Evolutionary conservation across 2,797 vertebrate species (phyloP).

Genomic region (Eleutherodactylus coqui): DNA sequence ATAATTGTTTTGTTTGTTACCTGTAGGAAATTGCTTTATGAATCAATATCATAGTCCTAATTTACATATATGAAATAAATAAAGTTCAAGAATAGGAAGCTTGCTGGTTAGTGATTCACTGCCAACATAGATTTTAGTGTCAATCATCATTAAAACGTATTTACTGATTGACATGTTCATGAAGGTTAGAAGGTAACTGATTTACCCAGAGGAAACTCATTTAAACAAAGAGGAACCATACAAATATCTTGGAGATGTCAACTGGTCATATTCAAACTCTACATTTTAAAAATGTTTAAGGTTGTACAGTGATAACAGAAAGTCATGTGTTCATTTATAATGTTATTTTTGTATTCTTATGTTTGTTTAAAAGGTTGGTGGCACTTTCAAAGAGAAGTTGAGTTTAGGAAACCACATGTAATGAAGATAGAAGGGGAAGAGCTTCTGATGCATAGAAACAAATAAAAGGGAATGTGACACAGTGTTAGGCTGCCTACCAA

Average conservation of each 20-base stretch:
- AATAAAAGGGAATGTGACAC: too few relatives aligned
- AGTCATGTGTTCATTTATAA: too few relatives aligned
- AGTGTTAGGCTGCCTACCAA: too few relatives aligned
- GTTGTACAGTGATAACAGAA: too few relatives aligned
- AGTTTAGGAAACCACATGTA: too few relatives aligned
- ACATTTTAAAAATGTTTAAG: background rate
- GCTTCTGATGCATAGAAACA: too few relatives aligned
- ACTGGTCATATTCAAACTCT: background rate
- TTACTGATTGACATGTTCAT: background rate
- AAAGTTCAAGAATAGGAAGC: background rate
- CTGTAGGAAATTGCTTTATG: background rate
- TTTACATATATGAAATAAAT: background rate
- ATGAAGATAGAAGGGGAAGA: too few relatives aligned
- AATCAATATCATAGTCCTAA: background rate
- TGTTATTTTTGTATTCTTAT: too few relatives aligned
- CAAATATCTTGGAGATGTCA: background rate
- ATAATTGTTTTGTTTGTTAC: background rate
- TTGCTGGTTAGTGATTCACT: background rate
- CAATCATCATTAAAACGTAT: background rate
- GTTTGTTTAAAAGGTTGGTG: too few relatives aligned
- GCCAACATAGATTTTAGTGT: background rate
- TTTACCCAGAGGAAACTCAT: background rate
- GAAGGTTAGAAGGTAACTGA: background rate
- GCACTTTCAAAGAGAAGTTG: too few relatives aligned
- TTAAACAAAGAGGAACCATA: background rate